Base-by-base conservation (phyloP, 1,140 invertebrate genomes). In the Zeugodacus cucurbitae region DNA sequence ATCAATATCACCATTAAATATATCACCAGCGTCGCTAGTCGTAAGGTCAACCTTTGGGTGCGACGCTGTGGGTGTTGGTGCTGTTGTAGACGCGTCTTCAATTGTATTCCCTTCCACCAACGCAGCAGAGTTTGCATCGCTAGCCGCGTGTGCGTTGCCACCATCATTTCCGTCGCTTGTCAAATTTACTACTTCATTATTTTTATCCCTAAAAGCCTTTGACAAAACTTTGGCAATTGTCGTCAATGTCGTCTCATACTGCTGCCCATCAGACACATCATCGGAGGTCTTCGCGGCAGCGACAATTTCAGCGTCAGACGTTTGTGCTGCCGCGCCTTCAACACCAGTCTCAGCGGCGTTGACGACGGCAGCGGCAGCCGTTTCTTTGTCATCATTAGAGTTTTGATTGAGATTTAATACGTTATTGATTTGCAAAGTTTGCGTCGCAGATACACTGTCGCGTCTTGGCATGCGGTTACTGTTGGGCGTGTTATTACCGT, bases 391-490 rank as follows among this genome's bases (percentile, higher is more conserved):
- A 87, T 89, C n/a, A 64, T 82, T 62, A 59, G 34, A 29, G 59
- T 62, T 89, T 88, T 88, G 88, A 89, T 89, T 89, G 86, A 86
- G 78, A 89, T 90, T 90, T 89, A 90, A 90, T 90, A 90, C 89
- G 48, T 89, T 89, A 89, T 91, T 89, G 91, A 90, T 91, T 91
- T 89, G 89, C 64, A 90, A 91, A 93, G 86, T 92, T 93, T 91
- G 22, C 89, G 90, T 87, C 89, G 64, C 87, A 26, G n/a, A 8
- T 26, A 44, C 8, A 48, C 22, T 22, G 74, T 2, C 10, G n/a
- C 41, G 6, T 3, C 10, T 54, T 54, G 41, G n/a, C 22, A 10
- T 44, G 14, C 8, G 20, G 14, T 82, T 82, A 74, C 37, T 44
- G 70, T 74, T 74, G 20, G 20, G 17, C 2, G 17, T 29, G 14